Percentiles rank a stretch among this genome's conserved stretches.
These are phyloP conservation scores for Odontothrips loti DNA, from an alignment of 2,888 invertebrate species.

Conservation along the genomic window DNA sequence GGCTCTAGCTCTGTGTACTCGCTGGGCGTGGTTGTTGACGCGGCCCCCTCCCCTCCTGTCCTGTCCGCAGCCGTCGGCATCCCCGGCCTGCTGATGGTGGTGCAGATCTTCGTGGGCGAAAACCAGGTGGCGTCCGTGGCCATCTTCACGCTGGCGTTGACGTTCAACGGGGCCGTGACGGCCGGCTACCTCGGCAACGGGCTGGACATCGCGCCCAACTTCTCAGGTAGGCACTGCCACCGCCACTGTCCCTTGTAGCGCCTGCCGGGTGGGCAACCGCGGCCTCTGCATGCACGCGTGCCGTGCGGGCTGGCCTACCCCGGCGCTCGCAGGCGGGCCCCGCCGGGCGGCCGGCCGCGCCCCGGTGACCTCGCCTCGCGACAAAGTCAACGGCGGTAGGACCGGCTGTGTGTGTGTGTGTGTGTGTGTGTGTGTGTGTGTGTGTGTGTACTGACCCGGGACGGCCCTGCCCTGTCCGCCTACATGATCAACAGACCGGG, in stretches of 20 bases:
- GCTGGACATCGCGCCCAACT: conserved; percentile 82
- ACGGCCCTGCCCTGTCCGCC: no score
- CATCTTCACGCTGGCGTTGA: conserved; percentile 73
- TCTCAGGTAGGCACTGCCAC: conserved; percentile 52
- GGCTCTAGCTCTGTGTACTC: no score
- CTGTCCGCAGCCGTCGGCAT: conserved; percentile 52
- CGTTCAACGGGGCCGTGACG: conserved; percentile 80
- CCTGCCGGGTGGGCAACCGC: neutral
- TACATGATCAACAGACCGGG: no score
- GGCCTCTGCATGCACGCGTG: no score
- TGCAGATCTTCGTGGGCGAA: conserved; percentile 67
- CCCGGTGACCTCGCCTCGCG: neutral
- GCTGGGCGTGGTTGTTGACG: neutral
- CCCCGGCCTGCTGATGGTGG: conserved; percentile 69
- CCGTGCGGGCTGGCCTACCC: no score
- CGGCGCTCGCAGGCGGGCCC: no score
- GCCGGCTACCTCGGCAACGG: conserved; percentile 83
- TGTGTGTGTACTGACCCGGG: no score
- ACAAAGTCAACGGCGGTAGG: no score
- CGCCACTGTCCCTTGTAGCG: neutral
- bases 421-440: no score
- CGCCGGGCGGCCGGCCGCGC: neutral
- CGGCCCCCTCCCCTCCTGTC: neutral
- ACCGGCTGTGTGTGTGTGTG: no score
- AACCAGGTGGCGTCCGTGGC: conserved; percentile 67